These are phyloP conservation scores for Chlorops oryzae DNA, from an alignment of 1,140 invertebrate species.

Conservation along the genomic window DNA sequence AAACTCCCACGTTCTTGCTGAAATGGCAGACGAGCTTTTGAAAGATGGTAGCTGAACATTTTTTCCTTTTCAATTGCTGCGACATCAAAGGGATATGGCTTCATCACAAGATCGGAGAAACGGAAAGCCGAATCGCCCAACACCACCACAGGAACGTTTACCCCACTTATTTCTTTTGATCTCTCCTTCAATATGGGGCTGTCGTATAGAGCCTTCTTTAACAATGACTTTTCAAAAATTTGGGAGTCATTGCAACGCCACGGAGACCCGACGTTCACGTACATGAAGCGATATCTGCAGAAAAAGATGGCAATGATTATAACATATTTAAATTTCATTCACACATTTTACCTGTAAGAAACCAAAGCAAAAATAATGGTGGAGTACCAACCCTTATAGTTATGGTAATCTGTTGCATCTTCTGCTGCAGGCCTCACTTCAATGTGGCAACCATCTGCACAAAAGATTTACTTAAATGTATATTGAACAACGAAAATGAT, in stretches of 20 bases:
- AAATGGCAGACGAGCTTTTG: conserved; percentile 6
- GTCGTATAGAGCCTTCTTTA: conserved; percentile 1
- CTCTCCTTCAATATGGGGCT: background rate
- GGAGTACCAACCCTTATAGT: conserved; percentile 14
- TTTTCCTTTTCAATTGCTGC: background rate
- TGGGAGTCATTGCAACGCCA: conserved; percentile 5
- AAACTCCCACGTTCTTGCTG: no score
- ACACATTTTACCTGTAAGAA: conserved; percentile 8
- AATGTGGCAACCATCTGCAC: conserved; percentile 15
- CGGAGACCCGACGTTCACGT: conserved; percentile 3
- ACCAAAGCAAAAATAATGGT: conserved; percentile 7
- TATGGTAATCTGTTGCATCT: conserved; percentile 9
- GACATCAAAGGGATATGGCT: conserved; percentile 5
- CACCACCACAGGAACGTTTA: conserved; percentile 5
- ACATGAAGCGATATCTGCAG: conserved; percentile 10
- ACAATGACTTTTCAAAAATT: conserved; percentile 10
- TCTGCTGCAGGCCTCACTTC: background rate
- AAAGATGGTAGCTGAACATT: conserved; percentile 8
- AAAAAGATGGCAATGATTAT: background rate
- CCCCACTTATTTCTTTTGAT: background rate
- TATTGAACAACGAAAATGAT: background rate
- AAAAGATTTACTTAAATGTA: conserved; percentile 3
- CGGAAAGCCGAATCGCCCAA: conserved; percentile 10
- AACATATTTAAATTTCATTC: background rate
- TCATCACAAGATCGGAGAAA: conserved; percentile 4